A percentile compares a stretch with the other conserved stretches of the same genome.
phyloP scores from a whole-genome alignment of 1,140 invertebrate genomes.

The Subanguina moxae region DNA sequence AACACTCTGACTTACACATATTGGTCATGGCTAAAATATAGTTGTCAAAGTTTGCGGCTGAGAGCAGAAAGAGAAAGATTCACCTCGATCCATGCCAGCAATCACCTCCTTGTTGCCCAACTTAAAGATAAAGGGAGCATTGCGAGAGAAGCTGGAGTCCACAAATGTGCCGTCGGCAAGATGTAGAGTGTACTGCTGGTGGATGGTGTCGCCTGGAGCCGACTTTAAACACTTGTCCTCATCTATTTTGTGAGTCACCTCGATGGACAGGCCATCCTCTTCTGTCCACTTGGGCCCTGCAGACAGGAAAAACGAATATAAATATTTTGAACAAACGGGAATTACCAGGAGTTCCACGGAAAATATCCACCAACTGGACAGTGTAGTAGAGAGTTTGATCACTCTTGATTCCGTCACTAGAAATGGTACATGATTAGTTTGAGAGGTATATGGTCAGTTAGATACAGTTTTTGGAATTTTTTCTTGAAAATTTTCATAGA shows the following conservation, averaged over 20 bases:
- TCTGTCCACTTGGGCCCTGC: constrained; percentile 44
- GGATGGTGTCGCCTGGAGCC: constrained; percentile 54
- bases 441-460: too few species aligned
- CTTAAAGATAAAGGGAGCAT: constrained; percentile 13
- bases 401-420: constrained; percentile 49
- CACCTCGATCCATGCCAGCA: constrained; percentile 11
- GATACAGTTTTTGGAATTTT: too few species aligned
- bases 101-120: constrained; percentile 6
- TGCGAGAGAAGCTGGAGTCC: constrained; percentile 54
- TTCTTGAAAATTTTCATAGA: too few species aligned
- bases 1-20: constrained; percentile 40
- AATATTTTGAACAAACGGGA: neutral
- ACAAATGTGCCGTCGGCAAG: constrained; percentile 58
- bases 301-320: too few species aligned
- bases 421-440: too few species aligned
- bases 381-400: constrained; percentile 58
- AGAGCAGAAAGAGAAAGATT: neutral
- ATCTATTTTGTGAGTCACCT: constrained; percentile 57
- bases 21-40: constrained; percentile 48
- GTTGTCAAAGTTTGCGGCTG: neutral
- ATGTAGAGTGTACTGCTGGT: constrained; percentile 58
- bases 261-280: constrained; percentile 55
- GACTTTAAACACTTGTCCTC: constrained; percentile 54
- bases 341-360: constrained; percentile 34
- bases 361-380: constrained; percentile 57